Base-by-base conservation (phyloP, 1,140 invertebrate species). In the Cheumatopsyche charites region DNA sequence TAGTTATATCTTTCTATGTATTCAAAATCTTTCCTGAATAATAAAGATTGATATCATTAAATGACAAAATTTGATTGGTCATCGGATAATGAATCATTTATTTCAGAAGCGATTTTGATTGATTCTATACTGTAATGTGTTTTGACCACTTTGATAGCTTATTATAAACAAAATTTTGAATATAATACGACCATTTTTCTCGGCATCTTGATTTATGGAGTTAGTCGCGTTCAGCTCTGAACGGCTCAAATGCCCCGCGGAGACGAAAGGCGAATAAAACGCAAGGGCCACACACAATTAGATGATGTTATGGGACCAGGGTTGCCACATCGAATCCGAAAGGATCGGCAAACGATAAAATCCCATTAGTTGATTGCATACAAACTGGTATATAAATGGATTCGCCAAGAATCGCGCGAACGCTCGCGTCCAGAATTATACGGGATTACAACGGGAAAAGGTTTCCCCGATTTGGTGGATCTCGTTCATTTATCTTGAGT, bases 301-400 rank as follows among this genome's bases (percentile, higher is more conserved):
- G 23, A 17, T 58, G 25, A 58, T 58, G 23, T 19, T 58, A n/a
- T n/a, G n/a, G 55, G 21, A 25, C 11, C 23, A 21, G 21, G 7
- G 21, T 58, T 58, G 23, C 25, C 21, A 12, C 25, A 45, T 68
- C 49, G 23, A 68, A 62, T 70, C 68, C 49, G 36, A 70, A 52
- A 23, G 55, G 52, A 62, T 70, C 68, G 21, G 68, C 23, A 61
- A 70, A 70, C 68, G 68, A 70, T 70, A 62, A 61, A 62, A 70
- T 62, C 49, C 68, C 68, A 70, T 70, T 70, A 70, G 68, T 23
- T 70, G 68, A 70, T 70, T 70, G 68, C 47, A 55, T 36, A 26
- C 11, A n/a, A 55, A 55, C 25, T 55, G n/a, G 45, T 68, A 41
- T 15, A n/a, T 55, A 58, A 58, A 58, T 26, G 55, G 55, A 58